These are phyloP conservation scores for Tetranychus urticae DNA, from an alignment of 1,140 invertebrate genomes.

Conservation along the genomic window DNA sequence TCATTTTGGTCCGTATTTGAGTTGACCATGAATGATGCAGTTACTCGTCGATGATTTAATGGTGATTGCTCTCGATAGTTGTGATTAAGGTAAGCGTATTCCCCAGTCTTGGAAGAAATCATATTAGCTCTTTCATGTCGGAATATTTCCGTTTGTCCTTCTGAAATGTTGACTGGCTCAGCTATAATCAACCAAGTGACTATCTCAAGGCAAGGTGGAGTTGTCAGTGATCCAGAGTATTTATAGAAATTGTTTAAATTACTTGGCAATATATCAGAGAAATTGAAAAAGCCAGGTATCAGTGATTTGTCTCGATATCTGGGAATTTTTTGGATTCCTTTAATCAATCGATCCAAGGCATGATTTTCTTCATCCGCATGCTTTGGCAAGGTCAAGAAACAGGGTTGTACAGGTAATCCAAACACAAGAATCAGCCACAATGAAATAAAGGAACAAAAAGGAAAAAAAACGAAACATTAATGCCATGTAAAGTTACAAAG, in stretches of 20 bases:
- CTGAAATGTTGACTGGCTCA: not conserved
- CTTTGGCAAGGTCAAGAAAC: not conserved
- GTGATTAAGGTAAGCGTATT: not conserved
- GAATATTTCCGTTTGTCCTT: not conserved
- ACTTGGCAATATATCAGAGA: not conserved
- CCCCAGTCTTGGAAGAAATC: not conserved
- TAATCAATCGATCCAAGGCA: not conserved
- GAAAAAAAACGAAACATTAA: no score
- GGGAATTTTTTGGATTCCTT: not conserved
- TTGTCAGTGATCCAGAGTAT: slow-evolving; percentile 48
- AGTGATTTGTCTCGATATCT: not conserved
- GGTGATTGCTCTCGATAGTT: not conserved
- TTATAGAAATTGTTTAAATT: slow-evolving; percentile 28
- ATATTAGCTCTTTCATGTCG: not conserved
- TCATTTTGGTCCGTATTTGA: no score
- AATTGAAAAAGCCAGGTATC: not conserved
- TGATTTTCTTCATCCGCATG: not conserved
- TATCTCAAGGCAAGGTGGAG: slow-evolving; percentile 40
- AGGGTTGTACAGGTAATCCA: no score
- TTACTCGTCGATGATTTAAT: not conserved
- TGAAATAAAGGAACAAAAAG: not conserved
- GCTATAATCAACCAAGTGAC: slow-evolving; percentile 44
- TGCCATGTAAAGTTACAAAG: no score
- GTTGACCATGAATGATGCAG: not conserved
- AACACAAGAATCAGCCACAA: not conserved